A percentile compares a stretch with the other conserved stretches of the same genome.
phyloP scores from a whole-genome alignment of 2,113 vertebrate genomes.

The Actinemys pallida region DNA sequence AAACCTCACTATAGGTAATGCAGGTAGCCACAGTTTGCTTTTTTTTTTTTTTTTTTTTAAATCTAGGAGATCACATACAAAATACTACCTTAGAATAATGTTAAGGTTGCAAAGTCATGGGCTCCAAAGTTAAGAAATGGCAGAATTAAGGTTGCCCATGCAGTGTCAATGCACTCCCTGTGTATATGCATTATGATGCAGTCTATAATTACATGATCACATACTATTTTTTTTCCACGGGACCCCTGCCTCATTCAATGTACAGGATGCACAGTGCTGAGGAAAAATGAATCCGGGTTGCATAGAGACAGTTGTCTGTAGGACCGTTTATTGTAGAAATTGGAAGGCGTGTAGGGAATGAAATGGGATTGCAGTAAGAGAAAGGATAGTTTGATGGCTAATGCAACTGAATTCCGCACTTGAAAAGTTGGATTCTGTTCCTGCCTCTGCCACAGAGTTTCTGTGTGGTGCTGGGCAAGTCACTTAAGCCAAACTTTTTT shows the following conservation, averaged over 20 bases:
- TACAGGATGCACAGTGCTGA: not conserved
- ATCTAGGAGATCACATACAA: not conserved
- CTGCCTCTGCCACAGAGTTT: not conserved
- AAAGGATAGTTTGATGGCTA: not conserved
- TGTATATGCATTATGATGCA: not conserved
- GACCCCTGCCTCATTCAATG: rapidly evolving
- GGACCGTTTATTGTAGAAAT: rapidly evolving
- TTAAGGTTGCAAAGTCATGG: not conserved
- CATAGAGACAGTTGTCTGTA: rapidly evolving
- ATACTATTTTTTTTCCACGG: not conserved
- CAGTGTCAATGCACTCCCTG: rapidly evolving
- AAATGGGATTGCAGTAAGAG: not conserved
- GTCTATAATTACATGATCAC: not conserved
- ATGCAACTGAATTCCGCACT: not conserved
- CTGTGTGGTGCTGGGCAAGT: not conserved
- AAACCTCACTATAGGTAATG: rapidly evolving
- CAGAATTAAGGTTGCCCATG: not conserved
- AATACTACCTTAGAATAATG: not conserved
- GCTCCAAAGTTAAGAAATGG: not conserved
- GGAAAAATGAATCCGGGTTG: not conserved
- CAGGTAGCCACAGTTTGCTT: not conserved
- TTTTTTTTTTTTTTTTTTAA: not conserved
- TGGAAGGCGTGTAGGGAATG: not conserved
- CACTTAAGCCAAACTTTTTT: not conserved
- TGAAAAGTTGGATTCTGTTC: not conserved